Conservation (phyloP, 2,797 vertebrate genomes). For the Gallinago solitaria region DNA sequence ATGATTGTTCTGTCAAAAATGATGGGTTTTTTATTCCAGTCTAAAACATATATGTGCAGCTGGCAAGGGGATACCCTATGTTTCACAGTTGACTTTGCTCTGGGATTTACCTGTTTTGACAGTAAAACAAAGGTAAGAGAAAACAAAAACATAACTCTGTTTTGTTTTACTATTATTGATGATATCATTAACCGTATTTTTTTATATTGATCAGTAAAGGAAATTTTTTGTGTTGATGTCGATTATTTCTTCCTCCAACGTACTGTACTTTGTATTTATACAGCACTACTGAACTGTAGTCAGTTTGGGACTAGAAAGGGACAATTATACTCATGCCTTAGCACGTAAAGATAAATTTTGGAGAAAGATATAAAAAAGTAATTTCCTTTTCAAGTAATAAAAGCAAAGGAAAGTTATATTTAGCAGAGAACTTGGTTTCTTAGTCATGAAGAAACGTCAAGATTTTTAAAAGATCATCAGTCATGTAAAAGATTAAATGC, state of each 20-base stretch:
- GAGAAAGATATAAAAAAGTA: neutral
- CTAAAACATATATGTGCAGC: conserved; percentile 89
- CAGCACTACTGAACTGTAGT: neutral
- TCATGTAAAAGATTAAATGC: neutral
- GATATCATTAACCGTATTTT: neutral
- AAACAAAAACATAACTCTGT: neutral
- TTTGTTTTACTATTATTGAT: neutral
- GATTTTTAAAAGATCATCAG: neutral
- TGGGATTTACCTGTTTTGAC: conserved; percentile 91
- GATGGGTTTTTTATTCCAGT: conserved; percentile 74
- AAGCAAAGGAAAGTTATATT: neutral
- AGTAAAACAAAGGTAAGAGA: conserved; percentile 86
- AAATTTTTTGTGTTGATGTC: neutral
- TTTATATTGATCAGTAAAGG: neutral
- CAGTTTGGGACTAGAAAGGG: neutral
- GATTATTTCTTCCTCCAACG: neutral
- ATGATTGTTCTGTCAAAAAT: neutral
- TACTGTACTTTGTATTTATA: neutral
- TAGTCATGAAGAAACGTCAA: neutral
- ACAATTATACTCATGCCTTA: neutral
- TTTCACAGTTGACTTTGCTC: conserved; percentile 89
- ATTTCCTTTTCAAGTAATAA: neutral
- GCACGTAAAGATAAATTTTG: neutral
- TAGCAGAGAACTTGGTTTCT: neutral
- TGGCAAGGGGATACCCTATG: conserved; percentile 86